A percentile compares a stretch with the other conserved stretches of the same genome.
These are phyloP conservation scores for Holotrichia oblita DNA, from an alignment of 1,140 invertebrate species.

Conservation along the genomic window DNA sequence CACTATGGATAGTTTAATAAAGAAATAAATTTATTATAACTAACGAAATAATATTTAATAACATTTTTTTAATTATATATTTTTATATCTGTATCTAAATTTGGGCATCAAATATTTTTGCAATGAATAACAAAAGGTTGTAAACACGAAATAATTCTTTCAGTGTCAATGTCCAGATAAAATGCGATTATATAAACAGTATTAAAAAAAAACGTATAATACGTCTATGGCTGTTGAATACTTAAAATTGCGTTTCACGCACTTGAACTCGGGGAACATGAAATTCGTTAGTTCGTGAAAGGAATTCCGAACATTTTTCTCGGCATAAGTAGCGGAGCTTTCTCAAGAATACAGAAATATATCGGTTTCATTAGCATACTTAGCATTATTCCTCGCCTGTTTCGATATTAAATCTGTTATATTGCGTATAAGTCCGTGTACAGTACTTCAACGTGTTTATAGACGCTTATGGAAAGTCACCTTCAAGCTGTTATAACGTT, in stretches of 20 bases:
- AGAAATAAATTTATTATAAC: too few relatives aligned
- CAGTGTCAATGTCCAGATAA: too few relatives aligned
- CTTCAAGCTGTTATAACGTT: neutral
- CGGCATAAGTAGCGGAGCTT: neutral
- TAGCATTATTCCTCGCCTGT: neutral
- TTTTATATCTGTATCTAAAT: too few relatives aligned
- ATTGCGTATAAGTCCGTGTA: neutral
- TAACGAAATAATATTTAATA: too few relatives aligned
- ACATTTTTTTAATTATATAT: too few relatives aligned
- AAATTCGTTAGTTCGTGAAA: constrained; percentile 3
- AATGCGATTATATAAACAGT: too few relatives aligned
- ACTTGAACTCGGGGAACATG: constrained; percentile 6
- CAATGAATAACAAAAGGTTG: too few relatives aligned
- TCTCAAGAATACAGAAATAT: constrained; percentile 8
- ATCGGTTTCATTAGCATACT: constrained; percentile 4
- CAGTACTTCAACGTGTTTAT: neutral
- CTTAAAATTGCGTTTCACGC: neutral
- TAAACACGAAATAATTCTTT: too few relatives aligned
- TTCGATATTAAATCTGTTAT: neutral
- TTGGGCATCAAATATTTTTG: too few relatives aligned
- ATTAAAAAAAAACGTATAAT: neutral
- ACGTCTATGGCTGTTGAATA: neutral
- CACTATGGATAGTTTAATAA: too few relatives aligned
- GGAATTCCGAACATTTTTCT: constrained; percentile 7
- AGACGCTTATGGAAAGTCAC: neutral